Base-by-base conservation (phyloP, 2,888 invertebrate genomes). In the Lasioglossum pauxillum region DNA sequence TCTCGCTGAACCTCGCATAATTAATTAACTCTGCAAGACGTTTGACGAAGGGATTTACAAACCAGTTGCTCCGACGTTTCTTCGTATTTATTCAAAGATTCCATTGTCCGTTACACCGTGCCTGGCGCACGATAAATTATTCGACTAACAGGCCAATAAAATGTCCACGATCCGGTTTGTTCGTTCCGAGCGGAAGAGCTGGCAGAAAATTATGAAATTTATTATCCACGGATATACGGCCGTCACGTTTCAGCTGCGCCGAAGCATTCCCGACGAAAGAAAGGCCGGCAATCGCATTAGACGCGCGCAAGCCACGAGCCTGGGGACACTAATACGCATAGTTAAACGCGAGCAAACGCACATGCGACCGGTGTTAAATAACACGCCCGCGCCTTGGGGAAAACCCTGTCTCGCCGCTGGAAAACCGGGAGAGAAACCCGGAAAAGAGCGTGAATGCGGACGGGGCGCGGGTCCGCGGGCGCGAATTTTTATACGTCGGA, bases 401-500 rank as follows among this genome's bases (percentile, higher is more conserved):
- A n/a, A 35, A 31, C 64, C 7, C 14, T 5, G 46, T 0, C 46
- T 14, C 5, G 64, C 16, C 64, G 27, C 19, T 27, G 74, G 27
- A 35, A 72, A 44, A 74, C 35, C 44, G 10, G 76, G 38, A 8
- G 19, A 23, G 38, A 35, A 35, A 19, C 23, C 35, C 10, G 35
- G 35, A 35, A 69, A 38, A 35, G 74, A 57, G 73, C 67, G 69
- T 38, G 69, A 80, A 80, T 84, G 75, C 64, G n/a, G 75, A 49
- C 44, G 74, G 53, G 82, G 23, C 2, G 35, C 49, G 14, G 49
- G 49, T 74, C 16, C 73, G 81, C 79, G 38, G 35, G 82, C 74
- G 84, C 74, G 84, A 88, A 86, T 90, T 88, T 91, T 92, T 90
- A 89, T 88, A 89, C 88, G 87, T 46, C 69, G 82, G 85, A 90